Evolutionary conservation across 2,113 vertebrate species (phyloP).

Genomic region (Terrapene triunguis): DNA sequence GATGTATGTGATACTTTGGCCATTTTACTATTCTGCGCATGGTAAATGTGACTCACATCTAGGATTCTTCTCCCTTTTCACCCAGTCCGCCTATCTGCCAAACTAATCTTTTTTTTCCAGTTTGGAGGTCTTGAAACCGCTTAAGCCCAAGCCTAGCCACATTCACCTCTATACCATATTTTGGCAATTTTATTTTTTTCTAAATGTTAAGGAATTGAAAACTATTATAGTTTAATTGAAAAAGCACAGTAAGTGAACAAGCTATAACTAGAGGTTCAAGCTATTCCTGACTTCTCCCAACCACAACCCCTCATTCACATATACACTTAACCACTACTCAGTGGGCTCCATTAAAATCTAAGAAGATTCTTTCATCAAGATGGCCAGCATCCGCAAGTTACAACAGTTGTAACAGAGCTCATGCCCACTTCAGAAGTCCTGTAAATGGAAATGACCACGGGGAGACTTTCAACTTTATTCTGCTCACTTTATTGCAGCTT

Average conservation of each 20-base stretch:
- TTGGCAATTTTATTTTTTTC: background rate
- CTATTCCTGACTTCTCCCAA: background rate
- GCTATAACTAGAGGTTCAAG: background rate
- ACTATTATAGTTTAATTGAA: background rate
- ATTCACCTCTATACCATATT: background rate
- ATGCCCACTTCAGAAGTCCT: background rate
- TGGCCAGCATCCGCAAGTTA: background rate
- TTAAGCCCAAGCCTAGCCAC: background rate
- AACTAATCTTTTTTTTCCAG: background rate
- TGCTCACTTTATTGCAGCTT: accelerated
- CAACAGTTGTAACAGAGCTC: background rate
- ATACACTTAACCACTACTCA: background rate
- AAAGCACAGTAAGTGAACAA: background rate
- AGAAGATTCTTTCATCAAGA: background rate
- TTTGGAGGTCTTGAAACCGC: background rate
- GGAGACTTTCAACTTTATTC: background rate
- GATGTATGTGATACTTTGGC: background rate
- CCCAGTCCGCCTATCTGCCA: background rate
- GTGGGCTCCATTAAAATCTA: background rate
- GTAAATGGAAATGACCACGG: background rate
- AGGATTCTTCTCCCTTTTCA: background rate
- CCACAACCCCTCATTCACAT: background rate
- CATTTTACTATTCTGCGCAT: background rate
- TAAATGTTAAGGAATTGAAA: background rate
- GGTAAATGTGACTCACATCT: background rate